phyloP scores from a whole-genome alignment of 1,140 invertebrate species.

The Aphelenchoides avenae region DNA sequence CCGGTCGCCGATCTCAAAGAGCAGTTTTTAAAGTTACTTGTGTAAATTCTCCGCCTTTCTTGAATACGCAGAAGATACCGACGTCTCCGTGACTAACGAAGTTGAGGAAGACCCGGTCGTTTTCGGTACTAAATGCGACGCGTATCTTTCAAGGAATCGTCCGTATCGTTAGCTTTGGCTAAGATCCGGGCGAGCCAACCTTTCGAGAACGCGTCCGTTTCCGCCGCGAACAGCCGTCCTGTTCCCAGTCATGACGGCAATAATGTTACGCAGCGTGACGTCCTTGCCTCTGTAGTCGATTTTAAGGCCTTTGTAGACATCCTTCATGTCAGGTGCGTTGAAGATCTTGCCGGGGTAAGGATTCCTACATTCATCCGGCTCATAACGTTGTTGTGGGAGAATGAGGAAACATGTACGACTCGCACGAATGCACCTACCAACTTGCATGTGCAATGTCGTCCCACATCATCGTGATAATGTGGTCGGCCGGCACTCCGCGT shows the following conservation, averaged over 20 bases:
- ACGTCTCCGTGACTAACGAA: constrained; percentile 69
- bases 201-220: constrained; percentile 51
- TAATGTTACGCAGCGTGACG: constrained; percentile 38
- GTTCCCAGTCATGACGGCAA: constrained; percentile 32
- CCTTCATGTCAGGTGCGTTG: constrained; percentile 65
- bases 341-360: constrained; percentile 66
- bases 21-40: too few relatives aligned
- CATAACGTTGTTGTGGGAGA: too few relatives aligned
- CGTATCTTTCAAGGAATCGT: too few relatives aligned
- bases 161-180: too few relatives aligned
- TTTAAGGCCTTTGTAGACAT: constrained; percentile 67
- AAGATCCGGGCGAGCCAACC: too few relatives aligned
- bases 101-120: constrained; percentile 34
- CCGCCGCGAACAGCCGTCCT: constrained; percentile 1
- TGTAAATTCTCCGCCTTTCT: too few relatives aligned
- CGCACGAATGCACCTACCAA: too few relatives aligned
- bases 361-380: constrained; percentile 62
- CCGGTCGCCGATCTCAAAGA: too few relatives aligned
- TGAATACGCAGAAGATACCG: too few relatives aligned
- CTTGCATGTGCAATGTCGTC: constrained; percentile 68
- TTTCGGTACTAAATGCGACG: constrained; percentile 11
- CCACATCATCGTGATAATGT: constrained; percentile 69
- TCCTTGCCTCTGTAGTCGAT: constrained; percentile 65
- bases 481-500: constrained; percentile 66
- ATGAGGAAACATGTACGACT: too few relatives aligned